Percentiles rank a stretch among this genome's conserved stretches.
Evolutionary conservation across 2,888 invertebrate genomes (phyloP).

Genomic region (Hipparchia semele): DNA sequence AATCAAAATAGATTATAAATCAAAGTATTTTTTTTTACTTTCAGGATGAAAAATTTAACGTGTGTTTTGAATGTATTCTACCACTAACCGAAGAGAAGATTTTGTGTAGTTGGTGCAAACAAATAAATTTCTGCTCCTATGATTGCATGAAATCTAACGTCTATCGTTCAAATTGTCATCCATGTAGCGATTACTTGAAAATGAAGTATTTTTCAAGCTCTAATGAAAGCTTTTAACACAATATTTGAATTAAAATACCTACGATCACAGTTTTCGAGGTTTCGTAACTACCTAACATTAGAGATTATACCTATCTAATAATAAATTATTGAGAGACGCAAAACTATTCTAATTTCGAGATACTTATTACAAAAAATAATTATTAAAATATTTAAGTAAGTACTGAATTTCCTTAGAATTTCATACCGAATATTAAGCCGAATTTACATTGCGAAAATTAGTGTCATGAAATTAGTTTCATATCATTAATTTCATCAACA

Average conservation of each 20-base stretch:
- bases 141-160: slow-evolving; percentile 61
- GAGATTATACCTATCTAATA: too few species aligned
- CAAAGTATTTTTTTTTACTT: slow-evolving; percentile 33
- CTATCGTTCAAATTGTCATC: slow-evolving; percentile 57
- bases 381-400: too few species aligned
- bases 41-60: slow-evolving; percentile 61
- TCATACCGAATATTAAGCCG: too few species aligned
- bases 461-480: too few species aligned
- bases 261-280: too few species aligned
- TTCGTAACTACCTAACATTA: too few species aligned
- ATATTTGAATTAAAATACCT: neutral
- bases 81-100: slow-evolving; percentile 55
- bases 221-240: slow-evolving; percentile 7
- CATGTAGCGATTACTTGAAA: slow-evolving; percentile 61
- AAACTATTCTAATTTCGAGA: too few species aligned
- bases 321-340: too few species aligned
- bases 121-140: slow-evolving; percentile 61
- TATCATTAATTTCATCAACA: too few species aligned
- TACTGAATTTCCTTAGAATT: too few species aligned
- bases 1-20: neutral
- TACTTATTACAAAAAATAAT: too few species aligned
- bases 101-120: slow-evolving; percentile 56
- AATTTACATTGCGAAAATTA: too few species aligned
- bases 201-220: slow-evolving; percentile 50
- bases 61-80: slow-evolving; percentile 71